Evolutionary conservation across 2,113 vertebrate genomes (phyloP).

Genomic region (Pleuronectes platessa): DNA sequence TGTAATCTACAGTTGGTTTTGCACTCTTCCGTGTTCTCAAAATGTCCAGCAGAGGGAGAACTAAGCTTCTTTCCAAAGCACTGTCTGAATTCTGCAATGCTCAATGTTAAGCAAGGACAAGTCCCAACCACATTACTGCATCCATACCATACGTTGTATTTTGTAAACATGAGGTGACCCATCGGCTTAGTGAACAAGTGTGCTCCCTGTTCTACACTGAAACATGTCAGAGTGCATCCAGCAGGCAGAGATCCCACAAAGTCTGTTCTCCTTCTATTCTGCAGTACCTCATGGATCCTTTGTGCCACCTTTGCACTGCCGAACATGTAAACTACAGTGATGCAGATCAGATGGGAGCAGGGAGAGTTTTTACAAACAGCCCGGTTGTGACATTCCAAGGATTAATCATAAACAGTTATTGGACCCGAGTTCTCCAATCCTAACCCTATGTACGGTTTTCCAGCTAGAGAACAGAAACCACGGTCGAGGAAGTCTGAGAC

Average conservation of each 20-base stretch:
- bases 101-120: neutral
- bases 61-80: neutral
- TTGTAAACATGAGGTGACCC: neutral
- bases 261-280: neutral
- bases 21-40: neutral
- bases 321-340: constrained; percentile 14
- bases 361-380: neutral
- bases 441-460: neutral
- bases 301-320: neutral
- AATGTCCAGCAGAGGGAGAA: neutral
- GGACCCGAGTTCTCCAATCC: neutral
- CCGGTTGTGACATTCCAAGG: constrained; percentile 11
- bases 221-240: constrained; percentile 14
- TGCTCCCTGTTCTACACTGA: neutral
- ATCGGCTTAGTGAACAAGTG: neutral
- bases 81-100: neutral
- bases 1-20: neutral
- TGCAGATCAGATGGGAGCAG: constrained; percentile 27
- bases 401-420: constrained; percentile 37
- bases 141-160: too few species aligned
- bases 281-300: constrained; percentile 21
- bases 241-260: constrained; percentile 22
- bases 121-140: neutral
- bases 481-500: neutral
- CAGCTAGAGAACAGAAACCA: neutral